These are phyloP conservation scores for Euura lappo DNA, from an alignment of 1,140 invertebrate genomes.

Conservation along the genomic window DNA sequence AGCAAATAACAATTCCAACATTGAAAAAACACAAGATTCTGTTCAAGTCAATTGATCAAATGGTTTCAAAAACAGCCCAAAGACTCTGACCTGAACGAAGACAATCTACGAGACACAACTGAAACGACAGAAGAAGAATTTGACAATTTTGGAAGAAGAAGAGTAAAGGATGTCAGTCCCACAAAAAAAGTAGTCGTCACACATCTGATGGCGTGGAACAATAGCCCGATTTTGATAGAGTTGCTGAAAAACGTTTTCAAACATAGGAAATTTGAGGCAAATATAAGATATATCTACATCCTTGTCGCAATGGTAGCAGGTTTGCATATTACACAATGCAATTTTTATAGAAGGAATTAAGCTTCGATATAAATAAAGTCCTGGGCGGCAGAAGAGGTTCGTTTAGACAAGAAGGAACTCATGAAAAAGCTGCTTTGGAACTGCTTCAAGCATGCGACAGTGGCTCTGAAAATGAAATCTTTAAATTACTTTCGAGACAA, in stretches of 20 bases:
- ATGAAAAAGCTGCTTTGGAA: conserved; percentile 35
- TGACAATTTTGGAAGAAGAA: conserved; percentile 13
- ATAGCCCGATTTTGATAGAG: conserved; percentile 35
- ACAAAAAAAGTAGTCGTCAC: conserved; percentile 31
- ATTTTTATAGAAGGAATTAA: conserved; percentile 29
- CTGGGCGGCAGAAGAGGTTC: conserved; percentile 30
- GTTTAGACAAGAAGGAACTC: conserved; percentile 31
- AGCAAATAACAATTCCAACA: no score
- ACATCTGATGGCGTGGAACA: conserved; percentile 48
- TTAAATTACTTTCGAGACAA: conserved; percentile 41
- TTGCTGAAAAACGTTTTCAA: conserved; percentile 41
- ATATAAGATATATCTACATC: background rate
- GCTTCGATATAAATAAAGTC: conserved; percentile 33
- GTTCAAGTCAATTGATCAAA: no score
- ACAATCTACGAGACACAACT: conserved; percentile 20
- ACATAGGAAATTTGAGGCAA: conserved; percentile 33
- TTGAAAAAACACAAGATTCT: no score
- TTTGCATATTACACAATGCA: background rate
- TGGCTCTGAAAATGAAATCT: conserved; percentile 21
- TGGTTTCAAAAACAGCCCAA: no score
- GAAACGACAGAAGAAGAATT: background rate
- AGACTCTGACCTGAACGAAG: background rate
- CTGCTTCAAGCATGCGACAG: conserved; percentile 27
- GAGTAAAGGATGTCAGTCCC: background rate
- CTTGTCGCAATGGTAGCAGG: background rate